These are phyloP conservation scores for Ctenicera cuprea DNA, from an alignment of 2,888 invertebrate species.

Conservation along the genomic window DNA sequence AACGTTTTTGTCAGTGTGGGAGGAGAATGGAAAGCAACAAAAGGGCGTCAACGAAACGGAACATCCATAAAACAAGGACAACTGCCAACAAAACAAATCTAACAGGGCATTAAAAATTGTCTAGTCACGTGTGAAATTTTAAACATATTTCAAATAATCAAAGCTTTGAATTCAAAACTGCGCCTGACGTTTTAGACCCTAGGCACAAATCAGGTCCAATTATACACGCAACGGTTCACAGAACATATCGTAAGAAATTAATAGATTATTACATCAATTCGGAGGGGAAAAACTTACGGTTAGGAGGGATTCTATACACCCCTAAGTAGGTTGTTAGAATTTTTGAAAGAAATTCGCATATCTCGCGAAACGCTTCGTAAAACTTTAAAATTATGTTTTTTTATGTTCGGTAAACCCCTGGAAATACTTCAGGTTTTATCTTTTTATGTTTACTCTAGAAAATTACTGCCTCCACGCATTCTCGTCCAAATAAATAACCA, in stretches of 20 bases:
- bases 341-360: slow-evolving; percentile 9
- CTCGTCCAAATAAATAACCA: slow-evolving; percentile 64
- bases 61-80: slow-evolving; percentile 42
- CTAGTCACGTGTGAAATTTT: slow-evolving; percentile 46
- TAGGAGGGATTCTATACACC: neutral
- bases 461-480: slow-evolving; percentile 53
- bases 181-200: slow-evolving; percentile 40
- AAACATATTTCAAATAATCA: slow-evolving; percentile 50
- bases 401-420: slow-evolving; percentile 36
- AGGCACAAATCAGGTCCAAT: slow-evolving; percentile 35
- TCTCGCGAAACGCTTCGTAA: slow-evolving; percentile 26
- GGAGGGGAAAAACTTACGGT: slow-evolving; percentile 23
- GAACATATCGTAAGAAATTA: slow-evolving; percentile 50
- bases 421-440: slow-evolving; percentile 48
- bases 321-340: neutral
- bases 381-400: slow-evolving; percentile 48
- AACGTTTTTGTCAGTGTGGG: slow-evolving; percentile 34
- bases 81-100: slow-evolving; percentile 43
- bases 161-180: slow-evolving; percentile 38
- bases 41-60: slow-evolving; percentile 42
- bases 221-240: slow-evolving; percentile 43
- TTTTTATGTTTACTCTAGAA: slow-evolving; percentile 54
- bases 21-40: slow-evolving; percentile 35
- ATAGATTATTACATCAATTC: slow-evolving; percentile 50
- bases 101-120: slow-evolving; percentile 47